These are phyloP conservation scores for Aethes cnicana DNA, from an alignment of 2,888 invertebrate genomes.

Conservation along the genomic window DNA sequence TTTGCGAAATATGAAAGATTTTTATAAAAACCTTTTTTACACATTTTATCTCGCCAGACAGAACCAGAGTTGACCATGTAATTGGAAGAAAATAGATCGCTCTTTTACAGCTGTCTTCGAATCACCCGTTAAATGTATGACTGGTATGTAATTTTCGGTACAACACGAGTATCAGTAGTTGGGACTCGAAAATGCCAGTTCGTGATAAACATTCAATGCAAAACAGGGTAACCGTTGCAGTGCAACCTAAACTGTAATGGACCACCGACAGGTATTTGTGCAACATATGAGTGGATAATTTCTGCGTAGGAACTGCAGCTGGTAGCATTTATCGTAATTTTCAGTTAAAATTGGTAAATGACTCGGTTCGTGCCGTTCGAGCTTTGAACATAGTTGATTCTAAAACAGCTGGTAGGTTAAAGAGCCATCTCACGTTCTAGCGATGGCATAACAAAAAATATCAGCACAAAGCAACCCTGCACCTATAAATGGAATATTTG, in stretches of 20 bases:
- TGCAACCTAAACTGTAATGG: conserved; percentile 40
- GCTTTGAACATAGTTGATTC: conserved; percentile 54
- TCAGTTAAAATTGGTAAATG: conserved; percentile 60
- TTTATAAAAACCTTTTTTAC: too few relatives aligned
- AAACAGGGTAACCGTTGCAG: conserved; percentile 26
- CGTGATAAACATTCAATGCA: conserved; percentile 30
- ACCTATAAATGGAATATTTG: conserved; percentile 74
- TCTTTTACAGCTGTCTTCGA: conserved; percentile 4
- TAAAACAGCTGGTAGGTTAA: conserved; percentile 55
- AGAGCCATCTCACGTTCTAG: conserved; percentile 69
- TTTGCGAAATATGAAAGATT: too few relatives aligned
- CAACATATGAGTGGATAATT: conserved; percentile 56
- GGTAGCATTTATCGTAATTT: conserved; percentile 64
- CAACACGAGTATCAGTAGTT: conserved; percentile 11
- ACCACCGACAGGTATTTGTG: conserved; percentile 49
- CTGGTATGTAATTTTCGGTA: conserved; percentile 23
- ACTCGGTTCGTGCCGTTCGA: conserved; percentile 55
- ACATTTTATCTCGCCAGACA: too few relatives aligned
- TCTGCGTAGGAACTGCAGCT: conserved; percentile 41
- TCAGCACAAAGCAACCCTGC: conserved; percentile 63
- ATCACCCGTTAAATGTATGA: conserved; percentile 14
- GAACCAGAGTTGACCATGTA: too few relatives aligned
- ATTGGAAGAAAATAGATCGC: background rate
- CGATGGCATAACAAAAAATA: conserved; percentile 74
- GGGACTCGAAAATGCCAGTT: conserved; percentile 26